These are phyloP conservation scores for Tamandua tetradactyla DNA, from an alignment of 2,797 vertebrate species.

Conservation along the genomic window DNA sequence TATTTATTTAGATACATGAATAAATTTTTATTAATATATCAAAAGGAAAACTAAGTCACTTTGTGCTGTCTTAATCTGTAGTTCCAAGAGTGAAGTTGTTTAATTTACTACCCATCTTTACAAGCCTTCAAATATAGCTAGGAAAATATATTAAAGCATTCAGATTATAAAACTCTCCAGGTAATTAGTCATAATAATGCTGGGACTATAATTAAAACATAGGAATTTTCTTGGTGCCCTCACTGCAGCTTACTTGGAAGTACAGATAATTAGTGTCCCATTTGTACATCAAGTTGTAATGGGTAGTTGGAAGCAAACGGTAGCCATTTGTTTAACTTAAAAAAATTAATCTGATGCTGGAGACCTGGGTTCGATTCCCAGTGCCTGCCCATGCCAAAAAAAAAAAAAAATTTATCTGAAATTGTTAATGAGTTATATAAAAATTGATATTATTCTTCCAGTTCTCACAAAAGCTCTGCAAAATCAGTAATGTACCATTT, in stretches of 20 bases:
- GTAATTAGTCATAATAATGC: slow-evolving; percentile 44
- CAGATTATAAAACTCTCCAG: slow-evolving; percentile 60
- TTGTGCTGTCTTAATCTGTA: background rate
- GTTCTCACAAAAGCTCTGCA: slow-evolving; percentile 92
- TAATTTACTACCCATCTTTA: slow-evolving; percentile 46
- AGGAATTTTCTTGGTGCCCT: background rate
- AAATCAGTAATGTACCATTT: slow-evolving; percentile 97
- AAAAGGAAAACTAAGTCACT: slow-evolving; percentile 16
- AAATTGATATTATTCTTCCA: slow-evolving; percentile 88
- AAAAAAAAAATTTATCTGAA: background rate
- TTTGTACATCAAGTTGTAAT: slow-evolving; percentile 44
- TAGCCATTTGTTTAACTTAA: slow-evolving; percentile 74
- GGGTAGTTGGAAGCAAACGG: slow-evolving; percentile 73
- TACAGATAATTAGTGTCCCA: background rate
- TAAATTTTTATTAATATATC: slow-evolving; percentile 56
- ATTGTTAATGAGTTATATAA: slow-evolving; percentile 74
- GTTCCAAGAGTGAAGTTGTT: slow-evolving; percentile 7
- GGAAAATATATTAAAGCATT: slow-evolving; percentile 56
- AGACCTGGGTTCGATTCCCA: no score
- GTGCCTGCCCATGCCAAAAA: no score
- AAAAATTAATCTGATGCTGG: slow-evolving; percentile 74
- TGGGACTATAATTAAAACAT: slow-evolving; percentile 15
- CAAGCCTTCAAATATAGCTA: slow-evolving; percentile 52
- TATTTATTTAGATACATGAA: background rate
- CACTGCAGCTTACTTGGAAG: background rate